phyloP scores from a whole-genome alignment of 2,113 vertebrate genomes.

The Gulo gulo region DNA sequence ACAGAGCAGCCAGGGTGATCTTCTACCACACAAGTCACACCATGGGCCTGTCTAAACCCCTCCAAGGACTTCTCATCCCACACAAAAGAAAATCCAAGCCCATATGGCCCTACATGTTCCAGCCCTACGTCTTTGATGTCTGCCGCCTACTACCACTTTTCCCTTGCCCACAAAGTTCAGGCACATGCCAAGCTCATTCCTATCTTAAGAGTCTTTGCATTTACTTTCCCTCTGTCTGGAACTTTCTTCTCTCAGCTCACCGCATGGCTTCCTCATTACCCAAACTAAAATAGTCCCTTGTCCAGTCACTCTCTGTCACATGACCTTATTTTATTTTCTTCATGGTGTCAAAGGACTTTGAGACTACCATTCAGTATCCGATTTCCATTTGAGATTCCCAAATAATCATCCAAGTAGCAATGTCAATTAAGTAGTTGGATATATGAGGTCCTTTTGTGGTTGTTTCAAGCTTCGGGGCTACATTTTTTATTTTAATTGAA shows the following conservation, averaged over 20 bases:
- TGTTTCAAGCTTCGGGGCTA: neutral
- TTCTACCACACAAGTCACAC: neutral
- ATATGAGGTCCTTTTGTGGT: neutral
- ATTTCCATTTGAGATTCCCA: neutral
- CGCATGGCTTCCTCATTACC: neutral
- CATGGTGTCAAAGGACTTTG: neutral
- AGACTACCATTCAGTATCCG: neutral
- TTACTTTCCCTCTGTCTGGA: neutral
- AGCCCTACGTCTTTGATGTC: neutral
- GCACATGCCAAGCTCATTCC: neutral
- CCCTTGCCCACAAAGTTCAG: neutral
- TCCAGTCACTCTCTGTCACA: neutral
- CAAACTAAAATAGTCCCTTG: neutral
- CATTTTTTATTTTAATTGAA: neutral
- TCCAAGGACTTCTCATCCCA: neutral
- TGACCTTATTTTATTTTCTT: neutral
- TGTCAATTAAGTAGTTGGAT: neutral
- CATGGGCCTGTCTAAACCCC: neutral
- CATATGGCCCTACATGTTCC: neutral
- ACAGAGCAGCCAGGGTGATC: neutral
- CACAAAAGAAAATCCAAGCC: neutral
- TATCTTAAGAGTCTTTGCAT: neutral
- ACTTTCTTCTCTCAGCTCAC: neutral
- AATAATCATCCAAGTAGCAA: neutral
- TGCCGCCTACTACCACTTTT: neutral